These are phyloP conservation scores for Larimichthys crocea DNA, from an alignment of 2,113 vertebrate genomes.

Conservation along the genomic window DNA sequence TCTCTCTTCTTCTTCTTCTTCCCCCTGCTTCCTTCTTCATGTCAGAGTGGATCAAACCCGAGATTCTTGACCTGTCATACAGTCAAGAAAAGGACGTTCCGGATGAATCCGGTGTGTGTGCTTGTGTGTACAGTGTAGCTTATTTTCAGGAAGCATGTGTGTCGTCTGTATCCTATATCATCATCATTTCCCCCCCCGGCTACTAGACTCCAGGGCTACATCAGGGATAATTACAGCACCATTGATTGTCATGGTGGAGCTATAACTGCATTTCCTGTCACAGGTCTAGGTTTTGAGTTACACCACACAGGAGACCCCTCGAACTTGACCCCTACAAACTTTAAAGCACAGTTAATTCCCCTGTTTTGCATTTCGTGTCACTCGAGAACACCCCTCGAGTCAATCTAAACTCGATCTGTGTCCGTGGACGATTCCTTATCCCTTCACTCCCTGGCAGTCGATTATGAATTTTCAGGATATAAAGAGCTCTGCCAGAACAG, in stretches of 20 bases:
- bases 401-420: constrained; percentile 41
- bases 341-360: constrained; percentile 28
- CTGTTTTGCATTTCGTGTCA: constrained; percentile 49
- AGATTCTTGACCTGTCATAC: constrained; percentile 45
- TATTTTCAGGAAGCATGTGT: constrained; percentile 30
- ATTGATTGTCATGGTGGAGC: constrained; percentile 61
- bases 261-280: constrained; percentile 60
- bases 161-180: constrained; percentile 47
- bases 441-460: constrained; percentile 19
- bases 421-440: constrained; percentile 34
- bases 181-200: constrained; percentile 3
- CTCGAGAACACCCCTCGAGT: constrained; percentile 36
- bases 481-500: constrained; percentile 26
- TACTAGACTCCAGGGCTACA: constrained; percentile 44
- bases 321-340: constrained; percentile 22
- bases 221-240: constrained; percentile 61
- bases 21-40: constrained; percentile 45
- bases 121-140: background rate
- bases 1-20: constrained; percentile 8
- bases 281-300: constrained; percentile 59
- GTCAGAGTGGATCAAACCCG: constrained; percentile 28
- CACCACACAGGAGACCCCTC: constrained; percentile 48
- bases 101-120: background rate
- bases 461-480: constrained; percentile 21
- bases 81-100: constrained; percentile 35